These are phyloP conservation scores for Dolomedes plantarius DNA, from an alignment of 2,888 invertebrate species.

Conservation along the genomic window DNA sequence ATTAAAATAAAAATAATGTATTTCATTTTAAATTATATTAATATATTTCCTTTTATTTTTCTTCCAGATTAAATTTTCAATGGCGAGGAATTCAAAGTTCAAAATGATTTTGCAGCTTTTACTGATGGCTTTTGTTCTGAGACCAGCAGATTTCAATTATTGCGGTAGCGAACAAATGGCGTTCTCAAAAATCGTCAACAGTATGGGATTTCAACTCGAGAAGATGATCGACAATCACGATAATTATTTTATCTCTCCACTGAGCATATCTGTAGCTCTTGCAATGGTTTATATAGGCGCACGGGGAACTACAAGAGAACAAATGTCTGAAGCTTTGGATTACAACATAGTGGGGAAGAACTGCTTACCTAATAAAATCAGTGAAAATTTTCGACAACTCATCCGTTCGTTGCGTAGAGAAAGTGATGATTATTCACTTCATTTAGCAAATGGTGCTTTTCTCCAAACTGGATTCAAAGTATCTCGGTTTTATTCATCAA, in stretches of 20 bases:
- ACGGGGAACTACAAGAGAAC: conserved; percentile 75
- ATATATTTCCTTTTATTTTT: too few species aligned
- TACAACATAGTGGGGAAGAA: conserved; percentile 49
- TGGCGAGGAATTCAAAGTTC: too few species aligned
- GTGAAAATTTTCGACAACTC: conserved; percentile 38
- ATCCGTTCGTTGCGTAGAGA: conserved; percentile 17
- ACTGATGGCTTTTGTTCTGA: background rate
- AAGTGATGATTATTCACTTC: conserved; percentile 12
- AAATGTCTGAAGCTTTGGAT: conserved; percentile 74
- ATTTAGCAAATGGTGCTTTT: conserved; percentile 50
- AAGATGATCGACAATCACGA: background rate
- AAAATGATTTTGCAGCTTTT: background rate
- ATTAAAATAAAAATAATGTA: too few species aligned
- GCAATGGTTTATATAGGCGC: conserved; percentile 77
- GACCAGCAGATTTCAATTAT: background rate
- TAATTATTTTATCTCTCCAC: conserved; percentile 76
- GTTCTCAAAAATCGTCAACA: background rate
- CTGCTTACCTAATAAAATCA: conserved; percentile 26
- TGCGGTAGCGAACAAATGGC: background rate
- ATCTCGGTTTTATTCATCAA: conserved; percentile 20
- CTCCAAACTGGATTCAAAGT: conserved; percentile 37
- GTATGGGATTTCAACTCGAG: background rate
- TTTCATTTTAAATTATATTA: too few species aligned
- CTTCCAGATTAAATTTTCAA: too few species aligned
- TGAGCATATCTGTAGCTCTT: conserved; percentile 77